Base-by-base conservation (phyloP, 2,888 invertebrate species). In the Stenichneumon culpator region DNA sequence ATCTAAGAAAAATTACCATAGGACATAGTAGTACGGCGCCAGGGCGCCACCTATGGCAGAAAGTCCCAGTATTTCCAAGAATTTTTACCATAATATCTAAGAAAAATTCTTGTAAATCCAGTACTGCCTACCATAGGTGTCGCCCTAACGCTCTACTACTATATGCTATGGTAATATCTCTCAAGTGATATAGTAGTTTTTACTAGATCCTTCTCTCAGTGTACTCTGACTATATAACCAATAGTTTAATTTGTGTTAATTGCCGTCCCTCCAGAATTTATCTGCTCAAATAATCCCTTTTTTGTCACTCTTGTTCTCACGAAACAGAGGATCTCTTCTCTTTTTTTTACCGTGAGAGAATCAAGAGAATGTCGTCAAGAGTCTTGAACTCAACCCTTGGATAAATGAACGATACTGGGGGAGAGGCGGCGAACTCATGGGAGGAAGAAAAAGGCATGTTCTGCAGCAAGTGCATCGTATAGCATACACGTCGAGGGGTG, bases 381-480 rank as follows among this genome's bases (percentile, higher is more conserved):
- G 75, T 79, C 82, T 82, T 79, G 47, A 79, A 22, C 67, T 82
- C 54, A 60, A 85, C 77, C 70, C 79, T 85, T 68, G 82, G 85
- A 83, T 73, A 85, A 83, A 83, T 80, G 67, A 82, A 80, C 80
- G 77, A 73, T 72, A 73, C 16, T 44, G 50, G 19, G 60, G 50
- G 44, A 19, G 14, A 5, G 44, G 36, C 25, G 50, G 52, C 16
- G 52, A 3, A 39, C 25, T 68, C 22, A 57, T 63, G 54, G 69
- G 69, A 82, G 60, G 83, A 72, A 87, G 80, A 87, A 88, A 88
- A 87, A 85, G 81, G 86, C 75, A 79, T 75, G 82, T 79, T 79
- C 44, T 77, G 72, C 79, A 80, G 82, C 83, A 83, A 85, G 85
- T 83, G 85, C 83, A 85, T 82, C 70, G 44, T 78, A 78, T 28